These are phyloP conservation scores for Tetranychus urticae DNA, from an alignment of 1,140 invertebrate genomes.

Conservation along the genomic window DNA sequence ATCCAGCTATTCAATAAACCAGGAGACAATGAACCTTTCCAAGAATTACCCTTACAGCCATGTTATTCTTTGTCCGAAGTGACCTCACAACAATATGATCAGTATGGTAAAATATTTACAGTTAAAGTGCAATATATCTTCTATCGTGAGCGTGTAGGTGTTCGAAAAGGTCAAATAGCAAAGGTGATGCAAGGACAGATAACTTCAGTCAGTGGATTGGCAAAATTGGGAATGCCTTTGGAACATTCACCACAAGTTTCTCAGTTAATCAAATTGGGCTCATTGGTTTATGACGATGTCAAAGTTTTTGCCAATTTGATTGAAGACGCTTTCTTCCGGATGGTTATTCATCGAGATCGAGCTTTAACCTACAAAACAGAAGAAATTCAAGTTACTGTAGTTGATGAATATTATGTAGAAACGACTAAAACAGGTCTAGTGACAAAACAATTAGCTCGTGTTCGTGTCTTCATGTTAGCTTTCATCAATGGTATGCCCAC, in stretches of 20 bases:
- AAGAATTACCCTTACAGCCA: constrained; percentile 16
- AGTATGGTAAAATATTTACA: constrained; percentile 96
- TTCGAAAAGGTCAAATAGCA: constrained; percentile 80
- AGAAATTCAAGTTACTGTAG: constrained; percentile 83
- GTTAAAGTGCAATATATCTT: constrained; percentile 94
- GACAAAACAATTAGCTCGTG: constrained; percentile 73
- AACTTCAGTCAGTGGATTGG: constrained; percentile 35
- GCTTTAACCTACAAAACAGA: constrained; percentile 90
- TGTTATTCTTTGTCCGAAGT: constrained; percentile 26
- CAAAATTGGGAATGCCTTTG: constrained; percentile 79
- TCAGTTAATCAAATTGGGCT: constrained; percentile 85
- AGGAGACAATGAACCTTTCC: constrained; percentile 34
- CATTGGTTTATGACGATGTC: constrained; percentile 62
- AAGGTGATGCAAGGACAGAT: constrained; percentile 55
- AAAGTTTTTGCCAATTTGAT: constrained; percentile 48
- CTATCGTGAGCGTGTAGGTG: constrained; percentile 90
- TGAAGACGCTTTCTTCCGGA: constrained; percentile 36
- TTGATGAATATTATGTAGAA: constrained; percentile 86
- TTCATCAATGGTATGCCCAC: constrained; percentile 68
- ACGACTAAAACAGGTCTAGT: constrained; percentile 65
- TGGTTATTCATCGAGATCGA: constrained; percentile 57
- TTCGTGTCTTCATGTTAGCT: constrained; percentile 79
- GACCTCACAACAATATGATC: constrained; percentile 88
- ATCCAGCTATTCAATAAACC: constrained; percentile 60
- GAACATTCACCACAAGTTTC: constrained; percentile 92